phyloP scores from a whole-genome alignment of 2,113 vertebrate species.

The Jaculus jaculus region DNA sequence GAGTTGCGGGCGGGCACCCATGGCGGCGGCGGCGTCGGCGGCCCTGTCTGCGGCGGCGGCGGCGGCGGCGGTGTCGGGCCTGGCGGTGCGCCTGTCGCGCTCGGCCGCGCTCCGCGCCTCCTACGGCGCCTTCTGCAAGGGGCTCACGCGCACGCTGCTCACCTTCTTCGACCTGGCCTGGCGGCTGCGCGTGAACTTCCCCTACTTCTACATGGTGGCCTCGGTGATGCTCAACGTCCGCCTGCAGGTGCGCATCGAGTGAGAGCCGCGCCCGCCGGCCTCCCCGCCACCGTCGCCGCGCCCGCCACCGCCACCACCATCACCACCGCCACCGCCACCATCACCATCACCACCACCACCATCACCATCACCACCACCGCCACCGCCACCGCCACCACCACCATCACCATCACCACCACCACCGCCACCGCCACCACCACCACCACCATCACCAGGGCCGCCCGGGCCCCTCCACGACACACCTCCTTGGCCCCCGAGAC shows the following conservation, averaged over 20 bases:
- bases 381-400: no score
- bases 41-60: slow-evolving; percentile 71
- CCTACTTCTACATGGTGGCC: slow-evolving; percentile 93
- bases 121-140: slow-evolving; percentile 93
- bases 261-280: not conserved
- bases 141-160: slow-evolving; percentile 92
- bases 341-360: no score
- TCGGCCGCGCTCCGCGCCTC: slow-evolving; percentile 87
- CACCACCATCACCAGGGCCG: no score
- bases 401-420: no score
- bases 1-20: not conserved
- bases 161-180: slow-evolving; percentile 96
- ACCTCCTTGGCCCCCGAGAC: no score
- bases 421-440: not conserved
- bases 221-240: slow-evolving; percentile 97
- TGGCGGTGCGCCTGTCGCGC: slow-evolving; percentile 90
- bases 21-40: not conserved
- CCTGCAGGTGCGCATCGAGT: slow-evolving; percentile 89
- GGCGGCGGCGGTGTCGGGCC: slow-evolving; percentile 86
- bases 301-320: no score
- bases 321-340: no score
- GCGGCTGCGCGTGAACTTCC: slow-evolving; percentile 92
- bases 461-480: not conserved
- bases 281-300: no score
- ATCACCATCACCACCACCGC: no score